Percentiles rank a stretch among this genome's conserved stretches.
Evolutionary conservation across 2,797 vertebrate species (phyloP).

Genomic region (Coregonus ussuriensis): DNA sequence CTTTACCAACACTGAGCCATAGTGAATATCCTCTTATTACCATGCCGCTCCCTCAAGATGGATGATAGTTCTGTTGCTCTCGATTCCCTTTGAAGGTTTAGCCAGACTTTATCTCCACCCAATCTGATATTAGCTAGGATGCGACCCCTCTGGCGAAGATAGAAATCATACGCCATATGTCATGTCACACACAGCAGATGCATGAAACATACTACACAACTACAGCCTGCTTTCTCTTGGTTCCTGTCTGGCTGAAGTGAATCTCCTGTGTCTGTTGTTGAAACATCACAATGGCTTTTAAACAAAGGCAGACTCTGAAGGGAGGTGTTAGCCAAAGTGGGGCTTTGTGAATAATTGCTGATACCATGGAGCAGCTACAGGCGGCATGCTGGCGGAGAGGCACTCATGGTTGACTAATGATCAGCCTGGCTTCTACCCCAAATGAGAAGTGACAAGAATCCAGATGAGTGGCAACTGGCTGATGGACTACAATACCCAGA

Average conservation of each 20-base stretch:
- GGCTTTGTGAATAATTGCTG: constrained; percentile 63
- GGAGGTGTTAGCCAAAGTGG: constrained; percentile 40
- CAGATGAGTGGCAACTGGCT: constrained; percentile 57
- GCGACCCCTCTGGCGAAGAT: neutral
- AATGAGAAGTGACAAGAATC: constrained; percentile 66
- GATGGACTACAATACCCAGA: constrained; percentile 23
- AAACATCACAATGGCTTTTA: constrained; percentile 18
- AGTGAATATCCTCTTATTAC: constrained; percentile 46
- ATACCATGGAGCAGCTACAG: constrained; percentile 50
- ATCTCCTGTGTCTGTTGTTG: constrained; percentile 5
- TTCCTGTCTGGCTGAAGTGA: neutral
- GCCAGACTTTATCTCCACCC: constrained; percentile 1
- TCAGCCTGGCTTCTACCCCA: constrained; percentile 57
- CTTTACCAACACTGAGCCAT: constrained; percentile 40
- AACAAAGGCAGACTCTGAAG: constrained; percentile 15
- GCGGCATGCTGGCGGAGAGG: constrained; percentile 58
- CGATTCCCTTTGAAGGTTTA: constrained; percentile 15
- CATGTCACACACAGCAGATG: constrained; percentile 1
- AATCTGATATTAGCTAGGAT: neutral
- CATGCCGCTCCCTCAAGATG: constrained; percentile 40
- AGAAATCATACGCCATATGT: neutral
- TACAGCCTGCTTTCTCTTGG: neutral
- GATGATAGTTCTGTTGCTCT: constrained; percentile 32
- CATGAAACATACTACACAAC: constrained; percentile 24
- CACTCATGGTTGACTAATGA: constrained; percentile 68